Base-by-base conservation (phyloP, 2,113 vertebrate species). In the Numenius arquata region DNA sequence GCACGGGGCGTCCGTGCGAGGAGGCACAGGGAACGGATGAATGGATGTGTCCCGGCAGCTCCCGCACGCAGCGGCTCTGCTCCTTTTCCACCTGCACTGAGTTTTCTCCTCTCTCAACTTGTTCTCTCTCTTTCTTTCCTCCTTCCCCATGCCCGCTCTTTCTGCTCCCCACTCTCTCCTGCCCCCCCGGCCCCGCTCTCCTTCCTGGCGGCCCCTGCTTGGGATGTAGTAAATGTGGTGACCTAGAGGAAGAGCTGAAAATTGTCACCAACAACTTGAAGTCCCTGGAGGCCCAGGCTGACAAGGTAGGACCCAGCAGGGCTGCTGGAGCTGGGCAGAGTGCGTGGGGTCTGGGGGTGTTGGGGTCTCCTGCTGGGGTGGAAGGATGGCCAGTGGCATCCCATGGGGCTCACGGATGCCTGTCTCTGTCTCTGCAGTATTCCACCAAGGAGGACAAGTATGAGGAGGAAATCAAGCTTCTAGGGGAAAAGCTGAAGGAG, bases 211-310 rank as follows among this genome's bases (percentile, higher is more conserved):
- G 67, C 89, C 74, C 90, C 81, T 94, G 92, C 93, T 88, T 93
- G 92, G 78, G 94, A 93, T 97, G 97, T 98, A 99, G 99, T 99
- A 99, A 99, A 99, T 99, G 99, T 98, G 99, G 99, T 98, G 99
- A 99, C 96, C 99, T 99, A 98, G 99, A 99, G 97, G 99, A 99
- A 96, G 99, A 99, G 97, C 98, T 99, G 99, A 99, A 99, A 99
- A 99, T 99, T 99, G 99, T 99, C 98, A 99, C 99, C 99, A 99
- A 99, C 99, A 99, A 99, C 99, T 97, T 99, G 98, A 99, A 99
- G 98, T 99, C 99, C 74, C 97, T 99, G 98, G 99, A 99, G 95
- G 99, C 99, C 89, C 99, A 99, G 98, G 98, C 99, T 48, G 99
- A 99, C 94, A 99, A 99, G 99, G 99, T 99, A 99, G 96, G 98